These are phyloP conservation scores for Leucopsar rothschildi DNA, from an alignment of 2,113 vertebrate species.

Conservation along the genomic window DNA sequence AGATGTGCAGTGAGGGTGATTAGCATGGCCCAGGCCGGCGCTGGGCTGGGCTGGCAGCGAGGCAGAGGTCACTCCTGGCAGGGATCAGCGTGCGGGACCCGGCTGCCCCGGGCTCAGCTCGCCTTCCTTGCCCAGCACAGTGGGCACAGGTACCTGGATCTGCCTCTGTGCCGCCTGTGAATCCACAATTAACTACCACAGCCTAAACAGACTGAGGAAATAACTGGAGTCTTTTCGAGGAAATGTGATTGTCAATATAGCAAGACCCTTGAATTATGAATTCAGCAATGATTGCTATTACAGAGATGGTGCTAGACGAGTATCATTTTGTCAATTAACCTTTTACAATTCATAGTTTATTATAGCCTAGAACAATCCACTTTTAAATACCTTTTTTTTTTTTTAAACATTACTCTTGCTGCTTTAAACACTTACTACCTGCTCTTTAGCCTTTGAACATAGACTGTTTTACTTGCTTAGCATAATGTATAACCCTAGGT, in stretches of 20 bases:
- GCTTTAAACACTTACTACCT: slow-evolving; percentile 61
- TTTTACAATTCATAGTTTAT: slow-evolving; percentile 69
- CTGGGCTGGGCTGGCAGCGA: accelerated
- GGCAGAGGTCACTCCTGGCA: neutral
- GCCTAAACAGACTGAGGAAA: slow-evolving; percentile 31
- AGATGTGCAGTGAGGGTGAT: slow-evolving; percentile 1
- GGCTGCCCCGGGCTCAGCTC: neutral
- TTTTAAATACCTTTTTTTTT: slow-evolving; percentile 34
- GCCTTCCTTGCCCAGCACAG: neutral
- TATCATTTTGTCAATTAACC: slow-evolving; percentile 78
- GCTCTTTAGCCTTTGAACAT: slow-evolving; percentile 66
- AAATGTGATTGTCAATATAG: slow-evolving; percentile 52
- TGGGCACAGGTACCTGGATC: neutral
- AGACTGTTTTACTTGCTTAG: slow-evolving; percentile 32
- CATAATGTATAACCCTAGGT: slow-evolving; percentile 68
- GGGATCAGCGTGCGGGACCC: neutral
- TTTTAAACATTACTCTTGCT: neutral
- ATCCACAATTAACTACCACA: slow-evolving; percentile 37
- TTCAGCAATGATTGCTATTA: slow-evolving; percentile 35
- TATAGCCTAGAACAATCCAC: slow-evolving; percentile 61
- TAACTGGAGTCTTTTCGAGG: slow-evolving; percentile 1
- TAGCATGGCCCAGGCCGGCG: neutral
- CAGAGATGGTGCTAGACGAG: slow-evolving; percentile 50
- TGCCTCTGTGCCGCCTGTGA: neutral
- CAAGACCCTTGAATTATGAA: slow-evolving; percentile 49